phyloP scores from a whole-genome alignment of 2,888 invertebrate species.

The Hypena proboscidalis region DNA sequence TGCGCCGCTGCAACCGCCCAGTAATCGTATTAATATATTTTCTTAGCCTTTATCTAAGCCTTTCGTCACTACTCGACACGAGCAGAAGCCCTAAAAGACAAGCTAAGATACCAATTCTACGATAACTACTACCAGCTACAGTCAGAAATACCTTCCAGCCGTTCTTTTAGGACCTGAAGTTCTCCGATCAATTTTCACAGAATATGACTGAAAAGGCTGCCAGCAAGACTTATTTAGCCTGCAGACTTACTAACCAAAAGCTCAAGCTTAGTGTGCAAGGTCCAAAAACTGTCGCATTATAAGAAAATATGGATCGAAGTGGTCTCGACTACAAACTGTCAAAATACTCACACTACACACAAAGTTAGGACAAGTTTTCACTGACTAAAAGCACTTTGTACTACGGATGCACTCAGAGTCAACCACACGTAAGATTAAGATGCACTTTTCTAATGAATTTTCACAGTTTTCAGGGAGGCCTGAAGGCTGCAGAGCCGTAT shows the following conservation, averaged over 20 bases:
- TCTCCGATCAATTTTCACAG: constrained; percentile 3
- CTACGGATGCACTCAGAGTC: constrained; percentile 54
- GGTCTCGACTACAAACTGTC: constrained; percentile 46
- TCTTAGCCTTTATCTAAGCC: constrained; percentile 35
- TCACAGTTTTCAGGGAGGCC: constrained; percentile 73
- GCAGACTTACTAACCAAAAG: background rate
- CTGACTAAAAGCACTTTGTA: constrained; percentile 49
- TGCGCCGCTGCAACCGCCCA: constrained; percentile 51
- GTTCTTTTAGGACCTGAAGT: constrained; percentile 7
- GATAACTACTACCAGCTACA: constrained; percentile 13
- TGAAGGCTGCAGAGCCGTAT: constrained; percentile 75
- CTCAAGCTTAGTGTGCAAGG: constrained; percentile 5
- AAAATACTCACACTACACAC: constrained; percentile 69
- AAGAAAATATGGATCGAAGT: constrained; percentile 41
- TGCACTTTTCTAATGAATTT: constrained; percentile 60
- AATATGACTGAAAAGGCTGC: constrained; percentile 1
- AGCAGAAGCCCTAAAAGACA: constrained; percentile 1
- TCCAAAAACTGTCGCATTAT: constrained; percentile 22
- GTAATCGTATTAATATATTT: constrained; percentile 60
- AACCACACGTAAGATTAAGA: constrained; percentile 42
- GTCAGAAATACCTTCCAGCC: constrained; percentile 7
- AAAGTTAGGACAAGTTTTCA: constrained; percentile 43
- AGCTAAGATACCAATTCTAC: background rate
- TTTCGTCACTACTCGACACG: constrained; percentile 15
- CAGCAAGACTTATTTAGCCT: background rate